Evolutionary conservation across 1,140 invertebrate species (phyloP).

Genomic region (Lineus longissimus): DNA sequence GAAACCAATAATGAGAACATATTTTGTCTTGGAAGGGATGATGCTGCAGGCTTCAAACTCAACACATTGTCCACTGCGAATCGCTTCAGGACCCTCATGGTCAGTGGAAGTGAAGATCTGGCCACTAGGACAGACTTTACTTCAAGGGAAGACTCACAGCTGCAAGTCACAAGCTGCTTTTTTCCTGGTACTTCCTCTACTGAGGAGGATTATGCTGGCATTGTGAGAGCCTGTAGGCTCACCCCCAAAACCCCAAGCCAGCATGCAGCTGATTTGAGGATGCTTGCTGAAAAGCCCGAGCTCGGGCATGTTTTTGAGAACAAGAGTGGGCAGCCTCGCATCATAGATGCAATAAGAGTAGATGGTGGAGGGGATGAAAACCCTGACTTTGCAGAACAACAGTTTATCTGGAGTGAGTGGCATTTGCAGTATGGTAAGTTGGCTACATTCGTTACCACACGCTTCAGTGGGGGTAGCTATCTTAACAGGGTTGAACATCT

Average conservation of each 20-base stretch:
- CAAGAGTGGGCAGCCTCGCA: neutral
- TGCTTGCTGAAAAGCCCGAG: neutral
- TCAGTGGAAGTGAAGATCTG: neutral
- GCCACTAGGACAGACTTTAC: slow-evolving; percentile 3
- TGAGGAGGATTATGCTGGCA: slow-evolving; percentile 4
- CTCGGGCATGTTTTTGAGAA: neutral
- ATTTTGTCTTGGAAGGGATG: neutral
- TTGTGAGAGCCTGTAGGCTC: neutral
- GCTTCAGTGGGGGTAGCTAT: neutral
- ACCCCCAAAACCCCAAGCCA: neutral
- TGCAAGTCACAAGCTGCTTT: neutral
- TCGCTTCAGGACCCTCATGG: slow-evolving; percentile 1
- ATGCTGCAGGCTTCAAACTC: slow-evolving; percentile 1
- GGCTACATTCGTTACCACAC: neutral
- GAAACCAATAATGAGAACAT: neutral
- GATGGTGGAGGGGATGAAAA: slow-evolving; percentile 5
- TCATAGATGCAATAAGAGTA: neutral
- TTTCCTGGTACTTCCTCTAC: neutral
- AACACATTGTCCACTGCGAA: neutral
- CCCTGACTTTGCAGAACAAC: neutral
- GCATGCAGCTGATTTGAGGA: neutral
- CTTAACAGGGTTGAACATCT: neutral
- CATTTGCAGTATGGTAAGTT: neutral
- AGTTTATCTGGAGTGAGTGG: slow-evolving; percentile 5
- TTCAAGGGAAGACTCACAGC: neutral